phyloP scores from a whole-genome alignment of 2,113 vertebrate species.

The Furnarius figulus region DNA sequence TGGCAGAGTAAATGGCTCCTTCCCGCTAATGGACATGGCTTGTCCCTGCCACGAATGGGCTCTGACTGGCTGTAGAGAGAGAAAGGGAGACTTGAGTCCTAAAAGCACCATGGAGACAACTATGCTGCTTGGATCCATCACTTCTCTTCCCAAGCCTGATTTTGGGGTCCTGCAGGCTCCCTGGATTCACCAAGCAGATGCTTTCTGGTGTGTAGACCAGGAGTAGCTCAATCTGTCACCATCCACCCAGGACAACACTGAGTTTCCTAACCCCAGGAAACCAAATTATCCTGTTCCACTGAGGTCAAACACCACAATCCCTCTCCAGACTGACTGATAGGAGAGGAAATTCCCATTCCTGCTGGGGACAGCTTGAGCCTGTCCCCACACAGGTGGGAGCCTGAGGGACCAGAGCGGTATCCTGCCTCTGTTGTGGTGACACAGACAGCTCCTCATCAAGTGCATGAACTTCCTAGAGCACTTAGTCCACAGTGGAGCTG shows the following conservation, averaged over 20 bases:
- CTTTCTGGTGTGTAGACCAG: not conserved
- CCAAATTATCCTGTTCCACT: not conserved
- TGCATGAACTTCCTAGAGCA: not conserved
- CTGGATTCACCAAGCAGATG: not conserved
- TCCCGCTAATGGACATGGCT: not conserved
- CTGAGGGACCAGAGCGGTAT: accelerated
- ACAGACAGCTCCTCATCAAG: not conserved
- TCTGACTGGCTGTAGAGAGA: not conserved
- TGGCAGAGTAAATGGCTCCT: not conserved
- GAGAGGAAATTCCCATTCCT: not conserved
- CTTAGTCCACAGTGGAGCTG: not conserved
- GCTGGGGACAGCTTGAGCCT: not conserved
- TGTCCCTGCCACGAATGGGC: accelerated
- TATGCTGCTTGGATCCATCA: not conserved
- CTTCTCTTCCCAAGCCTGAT: not conserved
- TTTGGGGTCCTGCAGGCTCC: not conserved
- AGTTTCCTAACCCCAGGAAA: not conserved
- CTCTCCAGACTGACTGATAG: not conserved
- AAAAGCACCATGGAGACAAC: accelerated
- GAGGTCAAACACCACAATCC: not conserved
- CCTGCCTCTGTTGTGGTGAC: not conserved
- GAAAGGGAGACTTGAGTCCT: accelerated
- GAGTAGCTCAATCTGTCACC: not conserved
- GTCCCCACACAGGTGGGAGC: not conserved
- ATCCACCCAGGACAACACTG: not conserved